Percentiles rank a stretch among this genome's conserved stretches.
phyloP scores from a whole-genome alignment of 2,888 invertebrate genomes.

The Drosophila buzzatii region DNA sequence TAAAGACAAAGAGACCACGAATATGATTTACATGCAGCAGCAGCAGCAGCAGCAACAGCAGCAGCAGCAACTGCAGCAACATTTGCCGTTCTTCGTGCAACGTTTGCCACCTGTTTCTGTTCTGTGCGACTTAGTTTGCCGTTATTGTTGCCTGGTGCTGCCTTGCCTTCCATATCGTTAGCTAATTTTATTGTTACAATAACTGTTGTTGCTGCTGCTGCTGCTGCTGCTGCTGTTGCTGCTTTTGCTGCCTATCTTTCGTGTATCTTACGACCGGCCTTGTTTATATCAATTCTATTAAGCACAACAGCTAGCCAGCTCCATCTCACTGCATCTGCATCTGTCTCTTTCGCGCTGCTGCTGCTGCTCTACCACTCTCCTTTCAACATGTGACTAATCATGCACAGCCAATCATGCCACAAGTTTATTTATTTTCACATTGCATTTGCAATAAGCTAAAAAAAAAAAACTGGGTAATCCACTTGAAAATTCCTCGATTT shows the following conservation, averaged over 20 bases:
- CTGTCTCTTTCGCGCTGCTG: background rate
- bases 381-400: conserved; percentile 77
- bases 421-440: conserved; percentile 80
- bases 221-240: conserved; percentile 29
- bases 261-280: conserved; percentile 77
- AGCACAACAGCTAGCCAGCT: conserved; percentile 60
- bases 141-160: conserved; percentile 75
- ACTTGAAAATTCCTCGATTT: conserved; percentile 79
- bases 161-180: conserved; percentile 78
- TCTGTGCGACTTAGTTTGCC: conserved; percentile 70
- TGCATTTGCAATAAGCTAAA: conserved; percentile 57
- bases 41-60: conserved; percentile 19
- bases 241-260: conserved; percentile 62
- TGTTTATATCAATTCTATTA: conserved; percentile 80
- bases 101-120: conserved; percentile 80
- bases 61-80: conserved; percentile 47
- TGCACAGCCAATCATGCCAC: conserved; percentile 79
- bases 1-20: conserved; percentile 35
- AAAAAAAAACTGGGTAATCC: conserved; percentile 73
- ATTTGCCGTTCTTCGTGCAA: conserved; percentile 75
- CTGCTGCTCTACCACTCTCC: conserved; percentile 30
- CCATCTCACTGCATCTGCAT: conserved; percentile 1
- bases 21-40: conserved; percentile 73
- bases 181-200: conserved; percentile 80
- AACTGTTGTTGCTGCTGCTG: conserved; percentile 68